Percentiles rank a stretch among this genome's conserved stretches.
phyloP scores from a whole-genome alignment of 2,888 invertebrate genomes.

The Chromoteleia sp. region DNA sequence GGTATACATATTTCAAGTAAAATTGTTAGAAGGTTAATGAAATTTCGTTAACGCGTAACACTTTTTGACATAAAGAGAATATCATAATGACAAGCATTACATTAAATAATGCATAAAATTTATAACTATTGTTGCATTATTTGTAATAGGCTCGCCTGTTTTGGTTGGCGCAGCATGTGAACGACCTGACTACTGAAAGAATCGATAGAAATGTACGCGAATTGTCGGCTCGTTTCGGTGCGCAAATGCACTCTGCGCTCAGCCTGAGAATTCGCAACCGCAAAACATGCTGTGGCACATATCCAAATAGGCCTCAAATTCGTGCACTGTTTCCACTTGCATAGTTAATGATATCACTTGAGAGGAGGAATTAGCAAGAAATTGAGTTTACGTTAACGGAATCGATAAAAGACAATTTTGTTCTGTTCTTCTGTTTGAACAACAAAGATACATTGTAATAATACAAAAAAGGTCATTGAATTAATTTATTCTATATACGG shows the following conservation, averaged over 20 bases:
- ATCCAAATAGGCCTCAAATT: slow-evolving; percentile 49
- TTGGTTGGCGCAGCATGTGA: slow-evolving; percentile 73
- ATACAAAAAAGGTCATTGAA: no score
- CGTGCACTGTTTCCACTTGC: slow-evolving; percentile 18
- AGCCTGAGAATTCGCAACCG: slow-evolving; percentile 44
- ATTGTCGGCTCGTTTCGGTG: slow-evolving; percentile 72
- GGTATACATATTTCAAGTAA: no score
- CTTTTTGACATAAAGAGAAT: no score
- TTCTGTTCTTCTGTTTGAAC: no score
- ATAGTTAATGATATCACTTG: background rate
- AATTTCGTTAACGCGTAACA: no score
- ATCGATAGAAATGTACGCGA: slow-evolving; percentile 79
- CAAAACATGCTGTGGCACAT: slow-evolving; percentile 35
- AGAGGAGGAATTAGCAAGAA: slow-evolving; percentile 9
- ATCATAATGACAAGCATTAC: no score
- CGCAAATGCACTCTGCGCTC: slow-evolving; percentile 71
- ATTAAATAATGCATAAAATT: no score
- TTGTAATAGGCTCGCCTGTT: slow-evolving; percentile 50
- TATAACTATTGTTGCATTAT: no score
- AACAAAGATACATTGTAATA: no score
- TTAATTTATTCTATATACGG: no score
- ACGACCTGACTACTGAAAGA: slow-evolving; percentile 77
- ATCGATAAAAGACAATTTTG: background rate
- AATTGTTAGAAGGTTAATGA: no score
- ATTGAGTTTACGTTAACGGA: slow-evolving; percentile 20